phyloP scores from a whole-genome alignment of 2,113 vertebrate species.

The Fregetta grallaria region DNA sequence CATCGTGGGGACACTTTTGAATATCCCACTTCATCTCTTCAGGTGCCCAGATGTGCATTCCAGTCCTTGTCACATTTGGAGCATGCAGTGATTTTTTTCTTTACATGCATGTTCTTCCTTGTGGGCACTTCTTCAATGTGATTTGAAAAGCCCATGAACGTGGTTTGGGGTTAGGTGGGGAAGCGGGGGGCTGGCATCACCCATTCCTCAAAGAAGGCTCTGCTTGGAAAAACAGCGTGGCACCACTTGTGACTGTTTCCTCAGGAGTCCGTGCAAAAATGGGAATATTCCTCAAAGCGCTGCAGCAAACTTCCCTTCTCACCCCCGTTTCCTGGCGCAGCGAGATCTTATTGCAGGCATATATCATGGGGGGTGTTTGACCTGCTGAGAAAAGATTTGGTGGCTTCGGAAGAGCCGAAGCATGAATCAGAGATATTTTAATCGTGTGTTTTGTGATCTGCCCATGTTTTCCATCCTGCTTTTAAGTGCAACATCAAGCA shows the following conservation, averaged over 20 bases:
- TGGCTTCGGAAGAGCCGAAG: not conserved
- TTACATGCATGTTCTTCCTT: accelerated
- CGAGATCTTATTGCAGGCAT: not conserved
- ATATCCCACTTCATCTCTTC: not conserved
- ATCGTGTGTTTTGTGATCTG: not conserved
- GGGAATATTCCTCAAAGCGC: constrained; percentile 15
- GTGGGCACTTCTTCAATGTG: not conserved
- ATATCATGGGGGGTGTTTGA: not conserved
- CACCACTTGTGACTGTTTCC: not conserved
- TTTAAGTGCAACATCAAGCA: not conserved
- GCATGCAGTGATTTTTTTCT: not conserved
- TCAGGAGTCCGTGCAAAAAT: not conserved
- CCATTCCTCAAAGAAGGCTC: not conserved
- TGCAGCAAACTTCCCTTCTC: not conserved
- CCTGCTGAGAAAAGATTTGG: not conserved
- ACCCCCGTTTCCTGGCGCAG: not conserved
- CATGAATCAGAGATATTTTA: not conserved
- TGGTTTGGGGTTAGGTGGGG: not conserved
- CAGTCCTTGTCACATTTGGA: accelerated
- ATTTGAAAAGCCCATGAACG: not conserved
- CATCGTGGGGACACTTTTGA: accelerated
- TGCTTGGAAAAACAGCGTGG: not conserved
- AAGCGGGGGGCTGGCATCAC: not conserved
- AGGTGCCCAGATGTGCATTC: not conserved
- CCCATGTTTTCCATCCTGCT: not conserved